Evolutionary conservation across 1,140 invertebrate species (phyloP), one percentile per base, ranked within the genome.

Genomic region (Lucilia cuprina): DNA sequence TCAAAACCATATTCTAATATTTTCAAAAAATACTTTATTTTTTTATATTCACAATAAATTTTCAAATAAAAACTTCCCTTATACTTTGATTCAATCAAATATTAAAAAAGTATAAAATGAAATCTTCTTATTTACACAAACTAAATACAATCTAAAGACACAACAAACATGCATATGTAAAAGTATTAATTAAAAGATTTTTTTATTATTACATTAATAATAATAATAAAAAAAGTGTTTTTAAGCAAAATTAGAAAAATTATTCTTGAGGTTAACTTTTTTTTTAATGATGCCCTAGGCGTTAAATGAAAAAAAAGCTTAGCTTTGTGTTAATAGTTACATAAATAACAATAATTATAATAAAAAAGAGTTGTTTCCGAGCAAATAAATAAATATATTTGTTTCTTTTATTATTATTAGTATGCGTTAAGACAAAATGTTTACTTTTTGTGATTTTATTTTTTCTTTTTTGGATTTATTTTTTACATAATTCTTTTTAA

Each of bases 231-330:
- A 41, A 41, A 41, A 41, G 17, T 13, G 50, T 1, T 55, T 12
- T 12, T n/a, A 55, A n/a, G 50, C 50, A 55, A 55, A 55, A 55
- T 14, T 55, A 55, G 17, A 55, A 55, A 49, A 55, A 55, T 55
- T 10, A 55, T 17, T 55, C 50, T 55, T n/a, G 50, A 13, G 50
- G 17, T 17, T n/a, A n/a, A n/a, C n/a, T n/a, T 55, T 75, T 34
- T 2, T 5, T 34, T 77, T 7, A 2, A 8, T 41, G 35, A 78
- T 80, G 77, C 77, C 77, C 77, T 80, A 17, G 77, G 77, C 77
- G 25, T 80, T 80, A 12, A 80, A 47, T 10, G 65, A 21, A 70
- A 55, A n/a, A 74, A 80, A 80, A 80, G 77, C 77, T 80, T 80
- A 19, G 77, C 77, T 80, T 80, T 80, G 30, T 34, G 25, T 17